Conservation (phyloP, 2,113 vertebrate species). For the Copsychus sechellarum region DNA sequence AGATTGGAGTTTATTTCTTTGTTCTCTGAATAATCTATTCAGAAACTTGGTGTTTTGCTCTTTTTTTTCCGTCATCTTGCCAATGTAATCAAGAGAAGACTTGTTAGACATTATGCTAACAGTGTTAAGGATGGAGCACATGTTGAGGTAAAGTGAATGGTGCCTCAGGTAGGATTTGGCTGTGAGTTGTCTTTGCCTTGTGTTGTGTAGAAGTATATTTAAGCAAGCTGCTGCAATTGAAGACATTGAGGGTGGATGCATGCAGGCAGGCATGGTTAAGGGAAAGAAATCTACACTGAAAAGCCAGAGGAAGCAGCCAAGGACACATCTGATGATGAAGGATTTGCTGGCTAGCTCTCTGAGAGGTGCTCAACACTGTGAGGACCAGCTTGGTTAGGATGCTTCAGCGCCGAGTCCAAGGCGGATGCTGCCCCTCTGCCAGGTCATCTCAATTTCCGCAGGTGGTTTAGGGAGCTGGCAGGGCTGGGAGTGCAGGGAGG, state of each 20-base stretch:
- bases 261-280: neutral
- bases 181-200: neutral
- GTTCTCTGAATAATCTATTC: neutral
- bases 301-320: neutral
- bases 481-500: neutral
- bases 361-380: neutral
- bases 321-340: neutral
- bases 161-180: neutral
- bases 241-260: neutral
- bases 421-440: neutral
- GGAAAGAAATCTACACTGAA: neutral
- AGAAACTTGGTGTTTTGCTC: neutral
- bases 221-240: neutral
- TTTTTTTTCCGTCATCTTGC: neutral
- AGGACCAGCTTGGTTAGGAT: neutral
- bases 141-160: neutral
- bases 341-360: neutral
- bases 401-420: neutral
- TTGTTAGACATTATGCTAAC: neutral
- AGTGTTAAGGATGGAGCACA: neutral
- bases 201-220: neutral
- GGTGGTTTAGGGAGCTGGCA: fast-evolving
- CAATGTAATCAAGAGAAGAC: neutral
- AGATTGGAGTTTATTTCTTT: neutral
- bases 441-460: neutral